Conservation (phyloP, 53 echinoderm and acorn worm species). For the Paracentrotus lividus region DNA sequence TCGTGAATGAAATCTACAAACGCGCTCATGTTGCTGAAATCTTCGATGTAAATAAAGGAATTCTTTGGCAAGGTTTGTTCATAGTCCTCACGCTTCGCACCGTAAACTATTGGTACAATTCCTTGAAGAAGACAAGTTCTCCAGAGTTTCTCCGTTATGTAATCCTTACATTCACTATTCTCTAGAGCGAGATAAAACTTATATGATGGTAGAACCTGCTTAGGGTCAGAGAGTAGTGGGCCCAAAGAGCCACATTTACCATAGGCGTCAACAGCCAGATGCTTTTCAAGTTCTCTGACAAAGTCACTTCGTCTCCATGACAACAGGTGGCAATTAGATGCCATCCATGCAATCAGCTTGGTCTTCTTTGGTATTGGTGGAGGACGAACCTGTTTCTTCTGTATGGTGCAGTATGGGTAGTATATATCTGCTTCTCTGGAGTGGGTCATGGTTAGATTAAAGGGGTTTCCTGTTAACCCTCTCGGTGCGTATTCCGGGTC, state of each 20-base stretch:
- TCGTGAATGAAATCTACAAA: not conserved
- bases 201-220: not conserved
- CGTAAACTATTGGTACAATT: not conserved
- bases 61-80: not conserved
- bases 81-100: not conserved
- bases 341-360: constrained; percentile 8
- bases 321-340: not conserved
- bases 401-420: not conserved
- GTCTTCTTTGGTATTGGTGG: not conserved
- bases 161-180: constrained; percentile 25
- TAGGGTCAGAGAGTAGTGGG: not conserved
- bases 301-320: not conserved
- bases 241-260: constrained; percentile 1
- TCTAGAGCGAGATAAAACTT: constrained; percentile 6
- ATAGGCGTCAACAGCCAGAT: not conserved
- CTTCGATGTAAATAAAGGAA: not conserved
- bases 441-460: constrained; percentile 7
- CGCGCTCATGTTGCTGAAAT: not conserved
- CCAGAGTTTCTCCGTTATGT: constrained; percentile 12
- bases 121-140: not conserved
- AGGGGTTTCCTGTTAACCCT: not conserved
- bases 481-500: not conserved
- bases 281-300: not conserved
- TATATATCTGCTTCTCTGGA: not conserved
- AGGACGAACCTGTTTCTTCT: not conserved